A percentile compares a stretch with the other conserved stretches of the same genome.
Conservation (phyloP, 2,888 invertebrate species). For the Piscicola geometra region DNA sequence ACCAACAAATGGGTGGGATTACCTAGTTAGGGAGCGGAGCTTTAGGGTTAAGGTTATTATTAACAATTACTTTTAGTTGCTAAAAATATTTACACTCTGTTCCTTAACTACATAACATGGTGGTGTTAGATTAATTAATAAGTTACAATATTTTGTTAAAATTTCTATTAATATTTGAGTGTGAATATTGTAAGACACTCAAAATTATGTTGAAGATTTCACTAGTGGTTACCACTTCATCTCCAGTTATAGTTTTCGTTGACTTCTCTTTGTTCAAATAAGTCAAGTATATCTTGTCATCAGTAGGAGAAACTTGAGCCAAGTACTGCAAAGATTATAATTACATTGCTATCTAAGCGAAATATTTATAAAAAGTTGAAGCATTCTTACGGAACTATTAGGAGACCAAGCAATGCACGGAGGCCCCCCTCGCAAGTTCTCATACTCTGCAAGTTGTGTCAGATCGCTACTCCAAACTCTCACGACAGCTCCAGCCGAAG, state of each 20-base stretch:
- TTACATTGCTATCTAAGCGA: constrained; percentile 39
- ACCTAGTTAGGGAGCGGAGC: no score
- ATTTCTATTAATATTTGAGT: no score
- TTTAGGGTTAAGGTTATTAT: no score
- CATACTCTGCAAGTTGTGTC: constrained; percentile 47
- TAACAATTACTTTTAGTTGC: no score
- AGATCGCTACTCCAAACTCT: constrained; percentile 51
- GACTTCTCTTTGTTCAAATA: constrained; percentile 27
- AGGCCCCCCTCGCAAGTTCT: constrained; percentile 49
- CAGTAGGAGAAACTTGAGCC: constrained; percentile 47
- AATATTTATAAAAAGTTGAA: constrained; percentile 10
- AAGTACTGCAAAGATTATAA: constrained; percentile 42
- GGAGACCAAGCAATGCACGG: constrained; percentile 48
- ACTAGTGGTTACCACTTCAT: constrained; percentile 25
- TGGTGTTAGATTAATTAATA: no score
- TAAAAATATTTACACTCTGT: no score
- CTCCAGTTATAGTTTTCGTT: constrained; percentile 1
- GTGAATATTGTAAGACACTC: no score
- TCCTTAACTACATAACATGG: no score
- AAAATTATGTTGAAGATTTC: no score
- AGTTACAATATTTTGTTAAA: no score
- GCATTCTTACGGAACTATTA: constrained; percentile 45
- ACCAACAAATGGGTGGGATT: no score
- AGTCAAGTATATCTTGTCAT: constrained; percentile 48
- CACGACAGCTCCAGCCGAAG: constrained; percentile 52